These are phyloP conservation scores for Pterocles orientalis DNA, from an alignment of 2,113 vertebrate species.

Conservation along the genomic window DNA sequence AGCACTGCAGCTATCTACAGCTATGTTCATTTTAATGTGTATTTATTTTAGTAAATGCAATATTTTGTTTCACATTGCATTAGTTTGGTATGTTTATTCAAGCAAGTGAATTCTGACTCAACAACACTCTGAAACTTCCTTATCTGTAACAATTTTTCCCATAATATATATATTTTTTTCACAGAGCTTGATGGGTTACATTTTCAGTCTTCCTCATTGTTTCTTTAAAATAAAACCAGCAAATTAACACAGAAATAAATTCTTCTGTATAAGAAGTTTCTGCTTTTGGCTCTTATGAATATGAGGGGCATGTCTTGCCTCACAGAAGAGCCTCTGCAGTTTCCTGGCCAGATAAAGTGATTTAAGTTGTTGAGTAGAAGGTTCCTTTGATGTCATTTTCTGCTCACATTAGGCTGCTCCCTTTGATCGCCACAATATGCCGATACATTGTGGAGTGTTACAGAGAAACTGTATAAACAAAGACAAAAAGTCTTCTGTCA, in stretches of 20 bases:
- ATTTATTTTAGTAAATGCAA: conserved; percentile 70
- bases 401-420: background rate
- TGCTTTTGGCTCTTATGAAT: background rate
- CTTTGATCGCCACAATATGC: background rate
- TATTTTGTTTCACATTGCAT: conserved; percentile 48
- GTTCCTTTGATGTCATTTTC: background rate
- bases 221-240: background rate
- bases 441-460: background rate
- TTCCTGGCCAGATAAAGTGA: background rate
- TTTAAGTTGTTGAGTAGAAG: background rate
- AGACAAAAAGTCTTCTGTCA: background rate
- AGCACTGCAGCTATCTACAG: conserved; percentile 49
- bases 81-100: conserved; percentile 57
- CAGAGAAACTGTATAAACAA: background rate
- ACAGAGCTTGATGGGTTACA: background rate
- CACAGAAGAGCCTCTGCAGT: background rate
- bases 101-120: conserved; percentile 28
- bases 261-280: background rate
- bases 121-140: background rate
- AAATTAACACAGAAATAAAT: background rate
- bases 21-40: conserved; percentile 45
- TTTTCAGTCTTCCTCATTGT: background rate
- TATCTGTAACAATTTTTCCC: background rate
- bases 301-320: background rate
- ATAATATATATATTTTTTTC: conserved; percentile 14